Evolutionary conservation across 2,113 vertebrate genomes (phyloP).

Genomic region (Apus apus): DNA sequence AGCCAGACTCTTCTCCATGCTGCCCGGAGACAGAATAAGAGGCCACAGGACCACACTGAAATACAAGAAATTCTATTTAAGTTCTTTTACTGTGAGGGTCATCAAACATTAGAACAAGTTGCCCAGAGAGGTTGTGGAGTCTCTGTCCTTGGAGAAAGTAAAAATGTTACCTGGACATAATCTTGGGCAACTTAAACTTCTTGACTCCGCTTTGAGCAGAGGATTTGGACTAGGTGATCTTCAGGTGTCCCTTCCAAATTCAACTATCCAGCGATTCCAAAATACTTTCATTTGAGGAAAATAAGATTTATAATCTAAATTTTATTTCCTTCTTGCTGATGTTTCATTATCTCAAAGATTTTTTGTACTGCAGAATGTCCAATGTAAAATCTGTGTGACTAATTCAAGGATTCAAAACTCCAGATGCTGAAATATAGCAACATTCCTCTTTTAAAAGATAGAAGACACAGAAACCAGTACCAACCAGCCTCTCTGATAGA

Average conservation of each 20-base stretch:
- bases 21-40: background rate
- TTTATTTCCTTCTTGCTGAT: background rate
- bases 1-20: background rate
- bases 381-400: background rate
- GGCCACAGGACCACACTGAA: fast-evolving
- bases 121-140: background rate
- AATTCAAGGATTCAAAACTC: background rate
- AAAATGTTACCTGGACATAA: background rate
- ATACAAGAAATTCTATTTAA: background rate
- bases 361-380: background rate
- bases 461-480: background rate
- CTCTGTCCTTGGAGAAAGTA: background rate
- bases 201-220: background rate
- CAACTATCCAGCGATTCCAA: background rate
- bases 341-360: background rate
- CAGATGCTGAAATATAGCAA: background rate
- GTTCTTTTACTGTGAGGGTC: background rate
- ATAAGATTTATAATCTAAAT: background rate
- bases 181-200: background rate
- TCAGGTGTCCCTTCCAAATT: background rate
- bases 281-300: background rate
- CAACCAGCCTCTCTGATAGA: background rate
- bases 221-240: background rate
- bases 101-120: background rate
- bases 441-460: background rate